These are phyloP conservation scores for Heliconius erato DNA, from an alignment of 2,888 invertebrate species.

Conservation along the genomic window DNA sequence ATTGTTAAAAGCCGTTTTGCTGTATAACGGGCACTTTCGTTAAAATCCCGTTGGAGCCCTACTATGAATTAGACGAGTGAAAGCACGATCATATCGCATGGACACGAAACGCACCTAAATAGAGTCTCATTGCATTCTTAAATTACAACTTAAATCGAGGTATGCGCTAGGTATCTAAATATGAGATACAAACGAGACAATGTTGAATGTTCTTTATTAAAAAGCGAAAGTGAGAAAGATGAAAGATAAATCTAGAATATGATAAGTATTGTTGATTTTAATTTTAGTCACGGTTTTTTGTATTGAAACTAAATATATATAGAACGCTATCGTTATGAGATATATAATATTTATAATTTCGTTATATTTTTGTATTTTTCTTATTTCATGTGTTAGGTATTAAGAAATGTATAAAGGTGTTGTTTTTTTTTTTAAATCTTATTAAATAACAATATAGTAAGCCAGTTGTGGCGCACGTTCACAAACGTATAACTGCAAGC, in stretches of 20 bases:
- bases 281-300: background rate
- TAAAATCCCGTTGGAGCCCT: constrained; percentile 26
- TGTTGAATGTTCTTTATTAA: constrained; percentile 31
- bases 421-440: no score
- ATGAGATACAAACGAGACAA: constrained; percentile 24
- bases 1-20: background rate
- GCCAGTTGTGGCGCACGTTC: no score
- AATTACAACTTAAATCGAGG: constrained; percentile 31
- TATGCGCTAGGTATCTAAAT: constrained; percentile 13
- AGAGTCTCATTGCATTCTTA: constrained; percentile 23
- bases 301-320: background rate
- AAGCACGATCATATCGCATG: constrained; percentile 32
- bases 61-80: constrained; percentile 36
- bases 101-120: background rate
- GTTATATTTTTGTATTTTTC: no score
- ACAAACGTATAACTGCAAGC: no score
- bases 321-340: no score
- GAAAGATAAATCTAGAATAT: constrained; percentile 6
- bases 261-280: background rate
- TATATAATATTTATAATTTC: no score
- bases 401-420: no score
- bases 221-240: constrained; percentile 37
- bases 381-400: no score
- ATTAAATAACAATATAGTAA: no score
- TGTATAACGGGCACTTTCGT: constrained; percentile 12